Base-by-base conservation (phyloP, 2,888 invertebrate genomes). In the Zaprionus lineosus region DNA sequence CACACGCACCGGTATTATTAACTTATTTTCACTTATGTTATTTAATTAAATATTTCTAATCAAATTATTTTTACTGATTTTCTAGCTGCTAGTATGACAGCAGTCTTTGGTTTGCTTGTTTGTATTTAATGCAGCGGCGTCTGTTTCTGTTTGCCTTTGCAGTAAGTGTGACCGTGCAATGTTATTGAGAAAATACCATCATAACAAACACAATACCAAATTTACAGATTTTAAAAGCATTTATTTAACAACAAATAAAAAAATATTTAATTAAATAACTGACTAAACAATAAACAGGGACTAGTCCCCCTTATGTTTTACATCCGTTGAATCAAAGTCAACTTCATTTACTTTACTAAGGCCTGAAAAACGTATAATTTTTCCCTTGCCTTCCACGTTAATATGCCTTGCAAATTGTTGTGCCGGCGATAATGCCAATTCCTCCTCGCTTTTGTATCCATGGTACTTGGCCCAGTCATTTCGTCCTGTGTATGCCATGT, bases 391-490 rank as follows among this genome's bases (percentile, higher is more conserved):
- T n/a, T 88, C 85, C 0, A 89, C 79, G 8, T 87, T 87, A 1
- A 90, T 26, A 1, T 74, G 62, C 19, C 68, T 79, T 0, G 90
- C 77, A 28, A 86, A 89, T 14, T 88, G 85, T 46, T 88, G 86
- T 0, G 85, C 89, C 88, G 94, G 93, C 8, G 93, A 91, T 47
- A 91, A 79, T 2, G 89, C 64, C 9, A 89, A 85, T 65, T 94
- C 93, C 60, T 92, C 93, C 37, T 93, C 92, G 4, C 91, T 87
- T 87, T 93, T 93, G 2, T 92, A 88, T 3, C 94, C 94, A 82
- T 93, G 91, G 71, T 92, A 92, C 73, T 92, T 91, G 0, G 94
- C 93, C 94, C 94, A 94, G 86, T 94, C 93, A 3, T 88, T 91
- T 82, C 93, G 93, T 1, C 94, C 94, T 0, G 85, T 89, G 64